A percentile compares a stretch with the other conserved stretches of the same genome.
These are phyloP conservation scores for Poliocrania exsul DNA, from an alignment of 2,797 vertebrate species.

Conservation along the genomic window DNA sequence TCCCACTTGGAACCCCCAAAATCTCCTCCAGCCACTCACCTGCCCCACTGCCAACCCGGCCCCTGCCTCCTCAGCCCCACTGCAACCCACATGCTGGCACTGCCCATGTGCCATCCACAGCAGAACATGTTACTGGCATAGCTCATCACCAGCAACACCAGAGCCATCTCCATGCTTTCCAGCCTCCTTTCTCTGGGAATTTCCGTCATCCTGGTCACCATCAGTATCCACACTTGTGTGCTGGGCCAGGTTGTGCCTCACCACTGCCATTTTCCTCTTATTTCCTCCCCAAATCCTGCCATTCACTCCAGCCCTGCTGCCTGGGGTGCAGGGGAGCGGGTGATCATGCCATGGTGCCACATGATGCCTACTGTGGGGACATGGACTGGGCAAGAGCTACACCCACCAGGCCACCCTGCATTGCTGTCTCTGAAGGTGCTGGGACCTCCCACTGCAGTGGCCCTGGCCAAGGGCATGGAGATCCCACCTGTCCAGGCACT, in stretches of 20 bases:
- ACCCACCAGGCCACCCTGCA: neutral
- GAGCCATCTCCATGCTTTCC: rapidly evolving
- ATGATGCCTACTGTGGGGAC: neutral
- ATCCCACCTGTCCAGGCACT: neutral
- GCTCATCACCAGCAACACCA: rapidly evolving
- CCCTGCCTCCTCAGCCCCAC: neutral
- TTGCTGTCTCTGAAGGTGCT: neutral
- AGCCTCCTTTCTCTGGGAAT: neutral
- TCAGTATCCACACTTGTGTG: rapidly evolving
- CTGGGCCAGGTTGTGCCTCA: neutral
- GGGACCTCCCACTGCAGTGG: rapidly evolving
- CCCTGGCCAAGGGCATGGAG: neutral
- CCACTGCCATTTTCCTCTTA: neutral
- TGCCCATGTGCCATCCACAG: neutral
- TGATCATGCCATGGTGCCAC: rapidly evolving
- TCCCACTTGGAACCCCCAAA: neutral
- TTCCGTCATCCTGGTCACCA: neutral
- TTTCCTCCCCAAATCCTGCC: neutral
- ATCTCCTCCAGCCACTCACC: neutral
- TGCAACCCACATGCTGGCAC: neutral
- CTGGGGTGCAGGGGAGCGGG: neutral
- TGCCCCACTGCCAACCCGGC: neutral
- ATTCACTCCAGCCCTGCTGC: rapidly evolving
- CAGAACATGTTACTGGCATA: neutral
- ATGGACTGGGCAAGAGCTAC: rapidly evolving